Conservation (phyloP, 2,888 invertebrate species). For the Escarpia spicata region DNA sequence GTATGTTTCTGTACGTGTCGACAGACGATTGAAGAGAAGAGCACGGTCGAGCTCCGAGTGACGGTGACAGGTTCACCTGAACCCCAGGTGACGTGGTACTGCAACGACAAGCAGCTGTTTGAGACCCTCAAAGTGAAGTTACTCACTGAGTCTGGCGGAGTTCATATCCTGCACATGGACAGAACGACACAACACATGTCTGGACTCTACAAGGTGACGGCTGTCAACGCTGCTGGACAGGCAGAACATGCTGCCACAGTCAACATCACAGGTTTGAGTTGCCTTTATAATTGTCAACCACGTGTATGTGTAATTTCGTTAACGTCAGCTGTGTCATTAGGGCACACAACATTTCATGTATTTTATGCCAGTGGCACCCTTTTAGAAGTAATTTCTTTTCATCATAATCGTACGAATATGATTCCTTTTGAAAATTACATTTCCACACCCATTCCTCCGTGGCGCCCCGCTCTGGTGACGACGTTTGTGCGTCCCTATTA, state of each 20-base stretch:
- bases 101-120: constrained; percentile 42
- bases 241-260: constrained; percentile 67
- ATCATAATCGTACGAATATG: neutral
- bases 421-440: no score
- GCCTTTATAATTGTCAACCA: neutral
- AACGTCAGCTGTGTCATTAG: neutral
- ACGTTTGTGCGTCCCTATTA: no score
- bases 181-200: constrained; percentile 56
- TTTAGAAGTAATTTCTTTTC: neutral
- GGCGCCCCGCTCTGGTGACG: no score
- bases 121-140: constrained; percentile 14
- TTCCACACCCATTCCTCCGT: no score
- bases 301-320: neutral
- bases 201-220: constrained; percentile 40
- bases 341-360: neutral
- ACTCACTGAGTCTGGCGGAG: constrained; percentile 74
- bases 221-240: constrained; percentile 37
- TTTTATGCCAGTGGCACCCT: neutral
- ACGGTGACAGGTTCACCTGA: constrained; percentile 78
- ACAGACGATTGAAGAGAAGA: constrained; percentile 32
- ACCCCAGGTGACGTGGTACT: constrained; percentile 54
- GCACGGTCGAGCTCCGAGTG: constrained; percentile 25
- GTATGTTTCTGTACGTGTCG: neutral
- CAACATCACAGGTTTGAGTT: constrained; percentile 71
- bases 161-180: constrained; percentile 51